Conservation (phyloP, 2,888 invertebrate genomes). For the Volucella zonaria region DNA sequence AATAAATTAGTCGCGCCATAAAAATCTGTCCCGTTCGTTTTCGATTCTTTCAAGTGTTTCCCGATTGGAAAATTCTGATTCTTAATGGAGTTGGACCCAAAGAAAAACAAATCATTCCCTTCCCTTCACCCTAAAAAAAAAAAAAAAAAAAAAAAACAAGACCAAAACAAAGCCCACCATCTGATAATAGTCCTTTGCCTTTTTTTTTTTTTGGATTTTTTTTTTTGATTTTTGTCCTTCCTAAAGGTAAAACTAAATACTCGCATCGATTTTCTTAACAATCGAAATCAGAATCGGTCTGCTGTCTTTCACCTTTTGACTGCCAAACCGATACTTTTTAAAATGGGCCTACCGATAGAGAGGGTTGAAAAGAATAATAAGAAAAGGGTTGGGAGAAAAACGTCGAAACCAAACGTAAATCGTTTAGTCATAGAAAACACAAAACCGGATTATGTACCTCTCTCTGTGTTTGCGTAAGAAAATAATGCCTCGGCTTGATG, state of each 20-base stretch:
- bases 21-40: slow-evolving; percentile 54
- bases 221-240: background rate
- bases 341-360: background rate
- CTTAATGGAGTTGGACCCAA: slow-evolving; percentile 1
- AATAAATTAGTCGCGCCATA: slow-evolving; percentile 58
- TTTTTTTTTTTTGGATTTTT: background rate
- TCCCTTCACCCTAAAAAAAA: background rate
- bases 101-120: slow-evolving; percentile 37
- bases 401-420: slow-evolving; percentile 56
- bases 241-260: slow-evolving; percentile 62
- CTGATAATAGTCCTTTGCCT: too few species aligned
- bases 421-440: slow-evolving; percentile 61
- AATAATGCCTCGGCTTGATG: slow-evolving; percentile 58
- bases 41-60: slow-evolving; percentile 55
- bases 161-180: slow-evolving; percentile 13
- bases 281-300: slow-evolving; percentile 29
- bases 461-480: slow-evolving; percentile 59
- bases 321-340: slow-evolving; percentile 56
- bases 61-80: slow-evolving; percentile 61
- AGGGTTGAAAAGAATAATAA: background rate
- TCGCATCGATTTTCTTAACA: slow-evolving; percentile 61
- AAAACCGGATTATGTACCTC: slow-evolving; percentile 60
- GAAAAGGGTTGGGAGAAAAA: slow-evolving; percentile 1
- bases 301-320: slow-evolving; percentile 64
- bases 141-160: slow-evolving; percentile 4